These are phyloP conservation scores for Labeo calbasu DNA, from an alignment of 2,797 vertebrate species.

Conservation along the genomic window DNA sequence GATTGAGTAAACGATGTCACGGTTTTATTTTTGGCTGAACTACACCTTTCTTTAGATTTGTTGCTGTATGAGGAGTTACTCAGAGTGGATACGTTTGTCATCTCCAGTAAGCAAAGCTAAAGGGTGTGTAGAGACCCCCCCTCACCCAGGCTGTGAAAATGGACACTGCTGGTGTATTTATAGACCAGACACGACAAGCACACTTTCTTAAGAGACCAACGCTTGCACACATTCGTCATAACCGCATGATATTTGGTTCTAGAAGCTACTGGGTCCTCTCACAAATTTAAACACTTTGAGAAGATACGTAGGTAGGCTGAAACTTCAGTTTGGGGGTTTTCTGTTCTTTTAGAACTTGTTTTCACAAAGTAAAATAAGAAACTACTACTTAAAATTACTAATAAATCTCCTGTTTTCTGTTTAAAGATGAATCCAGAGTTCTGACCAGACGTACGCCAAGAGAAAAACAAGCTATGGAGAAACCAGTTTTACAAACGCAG, in stretches of 20 bases:
- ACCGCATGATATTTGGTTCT: constrained; percentile 57
- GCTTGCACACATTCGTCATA: constrained; percentile 58
- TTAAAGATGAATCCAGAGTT: constrained; percentile 66
- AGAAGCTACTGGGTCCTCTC: constrained; percentile 54
- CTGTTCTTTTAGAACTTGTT: neutral
- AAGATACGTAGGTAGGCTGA: constrained; percentile 67
- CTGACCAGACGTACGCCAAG: constrained; percentile 57
- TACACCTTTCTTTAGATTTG: neutral
- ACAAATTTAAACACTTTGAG: constrained; percentile 44
- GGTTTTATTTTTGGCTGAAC: constrained; percentile 3
- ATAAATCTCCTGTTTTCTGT: constrained; percentile 40
- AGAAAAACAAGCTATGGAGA: constrained; percentile 74
- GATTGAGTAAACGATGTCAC: neutral
- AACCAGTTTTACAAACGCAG: constrained; percentile 77
- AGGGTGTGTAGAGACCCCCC: constrained; percentile 64
- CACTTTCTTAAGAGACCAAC: constrained; percentile 70
- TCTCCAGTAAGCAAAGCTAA: constrained; percentile 49
- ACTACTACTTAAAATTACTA: neutral
- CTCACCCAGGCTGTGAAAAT: constrained; percentile 67
- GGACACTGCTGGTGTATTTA: constrained; percentile 82
- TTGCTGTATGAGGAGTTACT: constrained; percentile 51
- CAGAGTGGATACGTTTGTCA: constrained; percentile 49
- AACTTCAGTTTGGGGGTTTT: neutral
- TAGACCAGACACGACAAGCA: constrained; percentile 70
- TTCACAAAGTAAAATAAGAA: constrained; percentile 3